These are phyloP conservation scores for Gastrophryne carolinensis DNA, from an alignment of 2,797 vertebrate genomes.

Conservation along the genomic window DNA sequence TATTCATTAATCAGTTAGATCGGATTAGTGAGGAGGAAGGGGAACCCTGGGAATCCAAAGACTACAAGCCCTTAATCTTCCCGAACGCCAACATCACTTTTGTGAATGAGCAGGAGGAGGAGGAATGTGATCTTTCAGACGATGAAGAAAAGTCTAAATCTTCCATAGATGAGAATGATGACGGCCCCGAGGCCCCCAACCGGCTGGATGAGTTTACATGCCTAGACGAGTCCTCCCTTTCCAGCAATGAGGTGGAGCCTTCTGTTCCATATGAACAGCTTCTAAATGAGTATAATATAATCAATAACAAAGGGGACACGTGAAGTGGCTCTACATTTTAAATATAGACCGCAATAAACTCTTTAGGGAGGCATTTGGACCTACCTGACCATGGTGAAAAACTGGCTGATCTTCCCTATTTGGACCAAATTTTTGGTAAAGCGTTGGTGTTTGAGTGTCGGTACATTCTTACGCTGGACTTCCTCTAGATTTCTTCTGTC, in stretches of 20 bases:
- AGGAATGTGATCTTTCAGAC: constrained; percentile 74
- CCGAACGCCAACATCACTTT: constrained; percentile 87
- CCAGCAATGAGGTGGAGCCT: constrained; percentile 77
- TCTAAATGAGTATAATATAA: constrained; percentile 86
- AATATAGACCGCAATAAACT: no score
- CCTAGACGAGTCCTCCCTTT: constrained; percentile 84
- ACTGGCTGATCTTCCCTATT: background rate
- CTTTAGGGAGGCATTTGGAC: background rate
- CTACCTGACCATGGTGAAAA: background rate
- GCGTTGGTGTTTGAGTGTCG: background rate
- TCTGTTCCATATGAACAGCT: constrained; percentile 88
- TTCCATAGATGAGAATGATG: constrained; percentile 72
- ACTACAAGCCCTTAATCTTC: constrained; percentile 81
- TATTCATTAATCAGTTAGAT: constrained; percentile 87
- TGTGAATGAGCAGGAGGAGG: constrained; percentile 73
- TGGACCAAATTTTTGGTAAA: background rate
- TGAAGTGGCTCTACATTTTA: constrained; percentile 54
- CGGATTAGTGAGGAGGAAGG: constrained; percentile 84
- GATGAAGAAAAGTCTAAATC: constrained; percentile 83
- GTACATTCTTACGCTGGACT: constrained; percentile 26
- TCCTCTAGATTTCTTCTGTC: background rate
- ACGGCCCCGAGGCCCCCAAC: constrained; percentile 63
- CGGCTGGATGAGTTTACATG: constrained; percentile 66
- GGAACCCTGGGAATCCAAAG: constrained; percentile 81
- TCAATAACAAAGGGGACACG: constrained; percentile 74